A percentile compares a stretch with the other conserved stretches of the same genome.
phyloP scores from a whole-genome alignment of 2,888 invertebrate genomes.

The Steinernema hermaphroditum region DNA sequence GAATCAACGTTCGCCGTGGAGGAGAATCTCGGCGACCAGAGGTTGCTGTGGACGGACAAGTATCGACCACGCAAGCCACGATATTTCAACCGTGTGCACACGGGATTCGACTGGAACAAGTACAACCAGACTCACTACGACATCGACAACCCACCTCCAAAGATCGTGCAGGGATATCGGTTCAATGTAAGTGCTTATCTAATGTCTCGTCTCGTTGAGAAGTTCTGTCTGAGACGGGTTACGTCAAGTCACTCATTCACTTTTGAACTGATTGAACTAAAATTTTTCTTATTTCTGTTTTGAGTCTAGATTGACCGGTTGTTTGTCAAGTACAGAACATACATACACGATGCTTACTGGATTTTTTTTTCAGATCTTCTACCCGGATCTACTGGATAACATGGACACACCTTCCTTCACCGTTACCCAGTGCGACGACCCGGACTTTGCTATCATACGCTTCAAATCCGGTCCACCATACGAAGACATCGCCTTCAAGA shows the following conservation, averaged over 20 bases:
- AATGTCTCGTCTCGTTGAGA: no score
- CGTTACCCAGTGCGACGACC: conserved; percentile 75
- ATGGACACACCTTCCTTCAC: conserved; percentile 88
- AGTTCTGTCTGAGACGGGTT: no score
- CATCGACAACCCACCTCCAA: conserved; percentile 99
- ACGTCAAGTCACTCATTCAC: no score
- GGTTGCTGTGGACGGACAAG: conserved; percentile 94
- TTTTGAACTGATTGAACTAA: no score
- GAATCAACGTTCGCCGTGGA: conserved; percentile 75
- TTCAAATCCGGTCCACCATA: conserved; percentile 97
- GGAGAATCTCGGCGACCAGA: conserved; percentile 78
- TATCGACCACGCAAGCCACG: conserved; percentile 94
- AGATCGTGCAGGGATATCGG: conserved; percentile 99
- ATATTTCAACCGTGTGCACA: conserved; percentile 84
- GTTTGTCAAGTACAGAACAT: no score
- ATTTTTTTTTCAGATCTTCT: conserved; percentile 79
- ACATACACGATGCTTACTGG: no score
- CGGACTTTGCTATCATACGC: conserved; percentile 88
- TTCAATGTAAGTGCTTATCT: conserved; percentile 81
- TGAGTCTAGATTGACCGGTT: no score
- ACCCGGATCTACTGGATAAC: conserved; percentile 96
- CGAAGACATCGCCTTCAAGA: conserved; percentile 72
- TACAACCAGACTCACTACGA: conserved; percentile 99
- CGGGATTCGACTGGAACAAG: conserved; percentile 99
- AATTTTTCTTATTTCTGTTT: no score